Evolutionary conservation across 37 sponge, comb jelly and placozoan genomes (phyloP), one percentile per base, ranked within the genome.

Genomic region (Amphimedon queenslandica): DNA sequence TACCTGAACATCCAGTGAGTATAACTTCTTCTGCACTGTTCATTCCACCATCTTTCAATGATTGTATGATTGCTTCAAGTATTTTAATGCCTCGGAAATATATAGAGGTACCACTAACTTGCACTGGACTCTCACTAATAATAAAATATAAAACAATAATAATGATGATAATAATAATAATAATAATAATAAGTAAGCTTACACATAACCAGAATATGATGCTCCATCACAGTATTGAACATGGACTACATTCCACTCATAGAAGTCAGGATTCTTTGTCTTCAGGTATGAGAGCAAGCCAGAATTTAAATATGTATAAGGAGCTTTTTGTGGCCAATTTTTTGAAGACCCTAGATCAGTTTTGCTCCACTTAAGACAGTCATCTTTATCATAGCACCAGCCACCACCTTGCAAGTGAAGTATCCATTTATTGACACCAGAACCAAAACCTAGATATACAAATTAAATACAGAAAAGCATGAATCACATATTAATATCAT

Each of bases 221-320:
- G 78, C 85, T 37, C 93, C 93, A 79, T 92, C 93, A 80, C 93
- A 92, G 75, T 92, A 92, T 42, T 40, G 67, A n/a, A 92, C n/a
- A 42, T 51, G 88, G 29, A 77, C 85, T 28, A 92, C 67, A 37
- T 82, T 84, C 84, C 86, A 92, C 65, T 84, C 42, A 40, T 75
- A 78, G 75, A 88, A 92, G 37, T 80, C 75, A 23, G 88, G 88
- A 64, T 92, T 92, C 57, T 56, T 67, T 4, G 32, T 30, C 10
- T 32, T 1, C 53, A 84, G 71, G 53, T 74, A 66, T 18, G 87
- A 83, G 10, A 92, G 69, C n/a, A 92, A 71, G 0, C 89, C 93
- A 42, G 21, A 11, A 47, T 13, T 13, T 47, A 13, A 11, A 31
- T 53, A 8, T 36, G 69, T 72, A 47, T 18, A 47, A 18, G 53